A percentile compares a stretch with the other conserved stretches of the same genome.
Conservation (phyloP, 1,140 invertebrate genomes). For the Sycophaga agraensis region DNA sequence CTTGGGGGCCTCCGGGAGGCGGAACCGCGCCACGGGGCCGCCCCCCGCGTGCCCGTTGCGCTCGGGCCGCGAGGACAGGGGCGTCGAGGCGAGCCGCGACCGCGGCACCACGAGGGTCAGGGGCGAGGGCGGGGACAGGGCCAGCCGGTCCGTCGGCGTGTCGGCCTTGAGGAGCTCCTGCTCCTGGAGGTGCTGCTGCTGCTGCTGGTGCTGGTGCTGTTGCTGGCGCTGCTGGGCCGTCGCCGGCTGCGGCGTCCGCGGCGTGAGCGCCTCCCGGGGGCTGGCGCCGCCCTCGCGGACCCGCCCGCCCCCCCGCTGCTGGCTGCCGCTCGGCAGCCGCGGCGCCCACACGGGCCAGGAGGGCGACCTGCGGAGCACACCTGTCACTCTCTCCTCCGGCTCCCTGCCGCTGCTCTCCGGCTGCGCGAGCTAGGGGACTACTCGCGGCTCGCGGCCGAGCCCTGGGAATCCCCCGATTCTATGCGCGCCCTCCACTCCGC, state of each 20-base stretch:
- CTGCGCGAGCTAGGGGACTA: too few relatives aligned
- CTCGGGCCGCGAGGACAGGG: neutral
- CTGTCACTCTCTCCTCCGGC: neutral
- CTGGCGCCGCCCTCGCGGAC: too few relatives aligned
- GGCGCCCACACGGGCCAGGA: conserved; percentile 63
- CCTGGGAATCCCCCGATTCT: neutral
- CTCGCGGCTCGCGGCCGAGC: neutral
- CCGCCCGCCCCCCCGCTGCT: neutral
- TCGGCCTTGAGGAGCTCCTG: neutral
- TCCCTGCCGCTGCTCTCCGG: too few relatives aligned
- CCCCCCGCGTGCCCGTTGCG: neutral
- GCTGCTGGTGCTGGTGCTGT: neutral
- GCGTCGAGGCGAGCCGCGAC: neutral
- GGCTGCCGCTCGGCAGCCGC: conserved; percentile 46
- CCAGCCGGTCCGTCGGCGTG: neutral
- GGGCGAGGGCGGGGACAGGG: conserved; percentile 27
- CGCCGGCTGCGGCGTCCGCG: too few relatives aligned
- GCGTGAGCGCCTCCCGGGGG: too few relatives aligned
- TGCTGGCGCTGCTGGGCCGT: too few relatives aligned
- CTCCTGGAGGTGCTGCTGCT: too few relatives aligned
- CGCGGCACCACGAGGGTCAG: conserved; percentile 10
- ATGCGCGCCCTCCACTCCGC: too few relatives aligned
- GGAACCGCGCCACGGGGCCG: conserved; percentile 16
- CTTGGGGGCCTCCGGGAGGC: conserved; percentile 46
- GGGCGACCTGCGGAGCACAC: conserved; percentile 60